Percentiles rank a stretch among this genome's conserved stretches.
Conservation (phyloP, 1,140 invertebrate genomes). For the Drosophila pandora region DNA sequence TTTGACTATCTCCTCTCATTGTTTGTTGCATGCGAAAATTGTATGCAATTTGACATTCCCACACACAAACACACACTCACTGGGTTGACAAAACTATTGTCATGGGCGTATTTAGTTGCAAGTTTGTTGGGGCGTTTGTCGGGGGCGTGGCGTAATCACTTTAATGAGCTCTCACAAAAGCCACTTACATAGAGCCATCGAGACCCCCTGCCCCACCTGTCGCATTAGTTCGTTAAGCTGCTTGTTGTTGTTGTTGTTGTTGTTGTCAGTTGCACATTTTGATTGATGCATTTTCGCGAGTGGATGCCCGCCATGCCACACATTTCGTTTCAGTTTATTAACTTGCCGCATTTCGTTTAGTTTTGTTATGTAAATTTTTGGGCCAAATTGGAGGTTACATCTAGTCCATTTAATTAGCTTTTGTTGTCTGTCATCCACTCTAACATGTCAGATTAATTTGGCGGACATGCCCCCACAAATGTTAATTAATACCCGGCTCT, state of each 20-base stretch:
- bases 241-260: constrained; percentile 6
- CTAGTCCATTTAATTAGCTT: constrained; percentile 53
- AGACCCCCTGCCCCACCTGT: constrained; percentile 5
- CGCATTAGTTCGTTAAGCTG: constrained; percentile 22
- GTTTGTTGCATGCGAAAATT: constrained; percentile 56
- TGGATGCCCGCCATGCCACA: background rate
- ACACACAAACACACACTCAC: constrained; percentile 5
- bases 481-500: constrained; percentile 15
- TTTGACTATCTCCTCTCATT: constrained; percentile 22
- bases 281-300: constrained; percentile 39
- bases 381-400: background rate
- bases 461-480: background rate
- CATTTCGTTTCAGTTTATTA: constrained; percentile 23
- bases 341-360: constrained; percentile 30
- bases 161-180: constrained; percentile 69
- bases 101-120: constrained; percentile 52
- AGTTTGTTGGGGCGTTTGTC: constrained; percentile 10
- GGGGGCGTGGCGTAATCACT: constrained; percentile 51
- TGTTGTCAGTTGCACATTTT: constrained; percentile 24
- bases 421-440: constrained; percentile 28
- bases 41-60: constrained; percentile 59
- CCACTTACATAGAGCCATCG: constrained; percentile 23
- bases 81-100: constrained; percentile 48
- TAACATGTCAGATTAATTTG: background rate
- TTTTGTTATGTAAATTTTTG: constrained; percentile 25